Evolutionary conservation across 2,797 vertebrate genomes (phyloP).

Genomic region (Bradypodion pumilum): DNA sequence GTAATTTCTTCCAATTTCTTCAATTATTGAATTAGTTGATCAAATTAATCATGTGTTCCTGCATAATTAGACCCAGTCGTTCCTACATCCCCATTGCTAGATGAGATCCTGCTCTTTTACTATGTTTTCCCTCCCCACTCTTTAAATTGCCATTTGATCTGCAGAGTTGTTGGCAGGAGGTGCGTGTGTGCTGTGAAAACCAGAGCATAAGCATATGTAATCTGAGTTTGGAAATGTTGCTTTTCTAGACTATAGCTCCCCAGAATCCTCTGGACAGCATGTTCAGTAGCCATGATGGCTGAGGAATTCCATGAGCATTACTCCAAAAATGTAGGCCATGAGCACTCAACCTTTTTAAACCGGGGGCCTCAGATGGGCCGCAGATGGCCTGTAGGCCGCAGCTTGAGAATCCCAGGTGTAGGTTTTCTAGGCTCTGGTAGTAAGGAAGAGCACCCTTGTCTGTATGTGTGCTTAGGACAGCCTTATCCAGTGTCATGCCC

Average conservation of each 20-base stretch:
- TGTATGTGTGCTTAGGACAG: not conserved
- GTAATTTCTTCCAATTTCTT: constrained; percentile 70
- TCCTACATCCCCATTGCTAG: not conserved
- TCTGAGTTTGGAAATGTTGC: too few relatives aligned
- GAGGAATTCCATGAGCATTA: too few relatives aligned
- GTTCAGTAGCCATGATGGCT: too few relatives aligned
- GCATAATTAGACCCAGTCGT: not conserved
- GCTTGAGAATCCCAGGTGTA: too few relatives aligned
- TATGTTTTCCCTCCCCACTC: fast-evolving
- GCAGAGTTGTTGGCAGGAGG: not conserved
- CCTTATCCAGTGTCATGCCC: not conserved
- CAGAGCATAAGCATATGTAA: not conserved
- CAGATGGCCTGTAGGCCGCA: too few relatives aligned
- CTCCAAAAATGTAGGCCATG: too few relatives aligned
- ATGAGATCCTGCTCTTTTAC: fast-evolving
- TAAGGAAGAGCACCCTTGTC: too few relatives aligned
- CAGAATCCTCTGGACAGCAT: too few relatives aligned
- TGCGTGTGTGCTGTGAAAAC: too few relatives aligned
- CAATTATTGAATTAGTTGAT: fast-evolving
- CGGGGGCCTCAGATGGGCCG: too few relatives aligned
- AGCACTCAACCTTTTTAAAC: too few relatives aligned
- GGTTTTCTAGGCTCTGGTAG: not conserved
- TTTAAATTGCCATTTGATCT: not conserved
- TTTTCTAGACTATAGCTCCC: too few relatives aligned
- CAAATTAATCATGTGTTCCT: not conserved